Percentiles rank a stretch among this genome's conserved stretches.
Conservation (phyloP, 2,888 invertebrate genomes). For the Phlogophora meticulosa region DNA sequence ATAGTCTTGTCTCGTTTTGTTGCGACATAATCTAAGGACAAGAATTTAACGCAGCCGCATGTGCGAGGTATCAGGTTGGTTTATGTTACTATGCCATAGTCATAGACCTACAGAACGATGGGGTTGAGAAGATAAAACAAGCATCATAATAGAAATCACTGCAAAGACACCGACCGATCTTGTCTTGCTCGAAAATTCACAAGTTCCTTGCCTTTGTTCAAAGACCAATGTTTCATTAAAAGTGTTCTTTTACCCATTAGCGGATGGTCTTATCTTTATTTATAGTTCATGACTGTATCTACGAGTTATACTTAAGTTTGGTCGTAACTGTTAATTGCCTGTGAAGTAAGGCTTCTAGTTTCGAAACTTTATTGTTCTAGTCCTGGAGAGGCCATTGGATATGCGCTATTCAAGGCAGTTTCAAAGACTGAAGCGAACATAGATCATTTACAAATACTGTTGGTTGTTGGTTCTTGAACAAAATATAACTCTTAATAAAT, state of each 20-base stretch:
- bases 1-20: neutral
- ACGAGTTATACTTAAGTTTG: slow-evolving; percentile 32
- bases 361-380: slow-evolving; percentile 40
- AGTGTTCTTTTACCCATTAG: neutral
- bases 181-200: neutral
- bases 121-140: too few relatives aligned
- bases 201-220: neutral
- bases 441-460: neutral
- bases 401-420: slow-evolving; percentile 27
- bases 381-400: slow-evolving; percentile 29
- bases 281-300: slow-evolving; percentile 22
- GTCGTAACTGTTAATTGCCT: slow-evolving; percentile 38
- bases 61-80: neutral
- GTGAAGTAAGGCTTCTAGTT: slow-evolving; percentile 31
- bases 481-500: neutral
- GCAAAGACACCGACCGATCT: too few relatives aligned
- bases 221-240: neutral
- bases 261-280: slow-evolving; percentile 10
- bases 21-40: neutral
- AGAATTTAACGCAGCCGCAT: neutral
- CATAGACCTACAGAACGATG: too few relatives aligned
- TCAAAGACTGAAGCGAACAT: slow-evolving; percentile 9
- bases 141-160: too few relatives aligned
- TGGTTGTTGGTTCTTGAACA: neutral
- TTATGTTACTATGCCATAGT: too few relatives aligned